Evolutionary conservation across 2,888 invertebrate genomes (phyloP), one percentile per base, ranked within the genome.

Genomic region (Diarsia brunnea): DNA sequence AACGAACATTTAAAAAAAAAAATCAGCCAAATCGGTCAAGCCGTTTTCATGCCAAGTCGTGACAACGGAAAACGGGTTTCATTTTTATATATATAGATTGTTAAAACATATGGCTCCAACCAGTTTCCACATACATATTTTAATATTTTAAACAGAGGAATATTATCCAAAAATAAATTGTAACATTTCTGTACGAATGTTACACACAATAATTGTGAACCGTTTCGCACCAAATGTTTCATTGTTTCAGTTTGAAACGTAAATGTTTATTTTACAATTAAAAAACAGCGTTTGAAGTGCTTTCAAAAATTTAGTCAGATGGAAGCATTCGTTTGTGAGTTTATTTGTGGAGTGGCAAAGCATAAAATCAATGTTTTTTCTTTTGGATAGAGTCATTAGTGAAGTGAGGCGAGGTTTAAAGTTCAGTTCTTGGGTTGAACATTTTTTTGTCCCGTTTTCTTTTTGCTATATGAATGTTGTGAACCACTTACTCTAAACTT

Each of bases 141-240:
- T 79, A 72, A 78, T 86, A 73, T 69, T 69, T 45, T 24, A 68
- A 82, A 64, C 78, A 60, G 38, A 45, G 58, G 53, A 76, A 74
- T 69, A 64, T n/a, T 55, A n/a, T 72, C 38, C 75, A 75, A 74
- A 86, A 82, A 84, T 84, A 86, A 84, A 75, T 79, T 76, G 77
- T 58, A 76, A 64, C 64, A 76, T 75, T 78, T 69, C 60, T 69
- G 66, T 65, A 73, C 75, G 38, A 76, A 43, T 73, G 67, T 58
- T 43, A 69, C 69, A 72, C 47, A 69, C 69, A 72, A 67, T 47
- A 47, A 47, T 67, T 78, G 70, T 60, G 61, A 58, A 69, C 60
- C 67, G 73, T 73, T 81, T 68, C 77, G 65, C 55, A 74, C 78
- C 77, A 66, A 68, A 75, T 78, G 79, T 79, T 76, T 47, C 75